Percentiles rank a stretch among this genome's conserved stretches.
Evolutionary conservation across 2,888 invertebrate species (phyloP).

Genomic region (Andrena marginata): DNA sequence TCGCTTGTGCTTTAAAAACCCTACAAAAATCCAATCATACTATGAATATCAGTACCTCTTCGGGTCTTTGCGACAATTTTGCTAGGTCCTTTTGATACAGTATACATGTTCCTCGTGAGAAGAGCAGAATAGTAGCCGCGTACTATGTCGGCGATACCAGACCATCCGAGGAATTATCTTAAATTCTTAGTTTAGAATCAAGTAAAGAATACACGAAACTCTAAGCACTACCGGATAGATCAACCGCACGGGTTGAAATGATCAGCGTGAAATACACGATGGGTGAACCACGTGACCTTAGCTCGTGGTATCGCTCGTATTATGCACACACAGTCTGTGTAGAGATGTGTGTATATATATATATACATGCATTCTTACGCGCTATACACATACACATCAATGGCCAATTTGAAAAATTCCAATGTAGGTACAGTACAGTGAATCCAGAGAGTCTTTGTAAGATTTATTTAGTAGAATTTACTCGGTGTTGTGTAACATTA

Average conservation of each 20-base stretch:
- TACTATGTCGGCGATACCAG: constrained; percentile 38
- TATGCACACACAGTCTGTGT: too few relatives aligned
- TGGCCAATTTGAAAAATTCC: constrained; percentile 33
- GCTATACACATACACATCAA: not conserved
- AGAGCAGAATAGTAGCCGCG: constrained; percentile 34
- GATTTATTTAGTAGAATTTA: too few relatives aligned
- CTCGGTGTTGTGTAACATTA: too few relatives aligned
- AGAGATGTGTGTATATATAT: not conserved
- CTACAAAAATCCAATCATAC: constrained; percentile 17
- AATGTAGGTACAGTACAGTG: constrained; percentile 11
- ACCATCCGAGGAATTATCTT: constrained; percentile 63
- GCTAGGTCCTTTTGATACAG: constrained; percentile 94
- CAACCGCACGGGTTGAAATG: constrained; percentile 64
- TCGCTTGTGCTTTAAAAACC: constrained; percentile 1
- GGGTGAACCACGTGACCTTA: constrained; percentile 65
- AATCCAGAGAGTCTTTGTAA: too few relatives aligned
- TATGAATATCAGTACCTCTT: constrained; percentile 87
- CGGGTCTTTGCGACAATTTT: constrained; percentile 95
- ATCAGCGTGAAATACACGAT: constrained; percentile 63
- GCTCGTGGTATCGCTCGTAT: constrained; percentile 49
- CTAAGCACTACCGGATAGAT: constrained; percentile 33
- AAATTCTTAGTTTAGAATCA: constrained; percentile 38
- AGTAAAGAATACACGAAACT: constrained; percentile 22
- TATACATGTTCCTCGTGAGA: constrained; percentile 89
- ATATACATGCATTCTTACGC: not conserved